Percentiles rank a stretch among this genome's conserved stretches.
phyloP scores from a whole-genome alignment of 2,888 invertebrate genomes.

The Dolichomitus sp. region DNA sequence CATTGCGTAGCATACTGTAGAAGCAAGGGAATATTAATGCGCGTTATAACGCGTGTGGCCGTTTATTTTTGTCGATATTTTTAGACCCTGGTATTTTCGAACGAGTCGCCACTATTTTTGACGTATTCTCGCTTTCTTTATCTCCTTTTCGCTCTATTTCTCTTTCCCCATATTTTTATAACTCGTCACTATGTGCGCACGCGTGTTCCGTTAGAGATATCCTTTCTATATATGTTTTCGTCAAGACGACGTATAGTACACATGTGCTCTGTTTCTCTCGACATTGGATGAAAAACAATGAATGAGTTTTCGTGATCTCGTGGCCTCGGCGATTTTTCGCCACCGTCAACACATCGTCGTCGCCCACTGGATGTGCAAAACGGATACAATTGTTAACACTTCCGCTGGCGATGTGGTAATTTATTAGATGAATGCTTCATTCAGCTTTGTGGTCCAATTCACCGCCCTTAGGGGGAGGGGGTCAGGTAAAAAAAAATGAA shows the following conservation, averaged over 20 bases:
- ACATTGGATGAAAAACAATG: conserved; percentile 11
- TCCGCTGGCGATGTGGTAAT: neutral
- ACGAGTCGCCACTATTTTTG: conserved; percentile 81
- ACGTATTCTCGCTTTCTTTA: conserved; percentile 38
- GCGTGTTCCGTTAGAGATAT: neutral
- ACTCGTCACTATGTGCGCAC: conserved; percentile 10
- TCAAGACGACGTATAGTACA: neutral
- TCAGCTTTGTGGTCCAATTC: neutral
- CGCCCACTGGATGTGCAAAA: neutral
- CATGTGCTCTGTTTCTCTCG: neutral
- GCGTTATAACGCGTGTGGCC: conserved; percentile 83
- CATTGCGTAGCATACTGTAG: conserved; percentile 24
- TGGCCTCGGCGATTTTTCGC: neutral
- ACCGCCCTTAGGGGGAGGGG: no score
- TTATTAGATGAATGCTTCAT: neutral
- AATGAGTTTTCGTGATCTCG: conserved; percentile 12
- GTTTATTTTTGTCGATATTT: conserved; percentile 83
- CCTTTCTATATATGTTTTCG: neutral
- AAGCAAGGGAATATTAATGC: conserved; percentile 80
- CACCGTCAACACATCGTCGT: neutral
- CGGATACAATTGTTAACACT: conserved; percentile 8
- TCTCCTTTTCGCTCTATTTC: conserved; percentile 17
- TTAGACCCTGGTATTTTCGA: conserved; percentile 83
- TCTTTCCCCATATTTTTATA: conserved; percentile 20
- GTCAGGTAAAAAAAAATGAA: no score